Conservation (phyloP, 2,888 invertebrate species). For the Physocephala rufipes region DNA sequence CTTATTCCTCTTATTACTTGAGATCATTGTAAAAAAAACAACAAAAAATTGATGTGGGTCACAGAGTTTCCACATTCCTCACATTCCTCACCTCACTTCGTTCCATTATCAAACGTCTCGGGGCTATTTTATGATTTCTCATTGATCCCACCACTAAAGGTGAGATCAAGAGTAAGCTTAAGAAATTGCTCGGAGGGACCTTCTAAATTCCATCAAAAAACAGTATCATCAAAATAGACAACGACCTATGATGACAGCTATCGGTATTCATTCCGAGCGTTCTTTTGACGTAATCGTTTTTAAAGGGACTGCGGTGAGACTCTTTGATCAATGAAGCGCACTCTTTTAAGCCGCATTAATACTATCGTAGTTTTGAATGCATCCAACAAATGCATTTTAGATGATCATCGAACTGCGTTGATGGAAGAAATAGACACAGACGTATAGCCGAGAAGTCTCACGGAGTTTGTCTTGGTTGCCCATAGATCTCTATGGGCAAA, state of each 20-base stretch:
- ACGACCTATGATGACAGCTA: slow-evolving; percentile 7
- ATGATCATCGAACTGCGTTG: slow-evolving; percentile 33
- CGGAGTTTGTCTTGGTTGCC: too few relatives aligned
- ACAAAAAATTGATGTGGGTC: slow-evolving; percentile 50
- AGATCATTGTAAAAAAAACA: slow-evolving; percentile 3
- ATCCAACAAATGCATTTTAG: slow-evolving; percentile 13
- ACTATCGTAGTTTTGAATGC: slow-evolving; percentile 20
- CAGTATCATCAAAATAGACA: slow-evolving; percentile 44
- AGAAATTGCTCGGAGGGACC: slow-evolving; percentile 46
- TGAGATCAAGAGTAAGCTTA: slow-evolving; percentile 63
- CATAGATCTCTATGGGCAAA: too few relatives aligned
- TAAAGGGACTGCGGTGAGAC: slow-evolving; percentile 39
- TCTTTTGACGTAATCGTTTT: slow-evolving; percentile 37
- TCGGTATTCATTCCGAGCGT: slow-evolving; percentile 8
- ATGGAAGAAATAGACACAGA: slow-evolving; percentile 36
- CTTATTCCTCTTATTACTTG: background rate
- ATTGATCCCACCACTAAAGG: slow-evolving; percentile 37
- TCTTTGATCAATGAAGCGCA: slow-evolving; percentile 59
- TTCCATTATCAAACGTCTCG: too few relatives aligned
- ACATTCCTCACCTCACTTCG: slow-evolving; percentile 2
- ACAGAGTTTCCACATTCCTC: slow-evolving; percentile 42
- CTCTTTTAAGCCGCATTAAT: slow-evolving; percentile 61
- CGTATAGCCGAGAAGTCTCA: too few relatives aligned
- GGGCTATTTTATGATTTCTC: background rate
- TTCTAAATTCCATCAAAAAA: slow-evolving; percentile 41